Evolutionary conservation across 37 sponge, comb jelly and placozoan species (phyloP), one percentile per base, ranked within the genome.

Genomic region (Hormiphora californensis): DNA sequence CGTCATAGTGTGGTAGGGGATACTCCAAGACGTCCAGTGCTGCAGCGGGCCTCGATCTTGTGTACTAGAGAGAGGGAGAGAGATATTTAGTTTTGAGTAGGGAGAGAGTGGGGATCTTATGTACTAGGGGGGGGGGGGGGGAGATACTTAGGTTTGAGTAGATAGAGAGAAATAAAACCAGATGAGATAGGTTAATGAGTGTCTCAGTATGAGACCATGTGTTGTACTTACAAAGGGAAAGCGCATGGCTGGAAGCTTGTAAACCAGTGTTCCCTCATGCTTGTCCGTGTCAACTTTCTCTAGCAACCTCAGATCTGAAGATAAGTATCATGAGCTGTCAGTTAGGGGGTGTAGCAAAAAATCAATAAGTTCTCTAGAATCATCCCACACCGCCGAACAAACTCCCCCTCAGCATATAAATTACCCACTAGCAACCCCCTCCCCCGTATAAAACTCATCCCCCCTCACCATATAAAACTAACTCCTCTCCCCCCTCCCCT

Each of bases 241-340:
- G 15, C 81, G 81, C 81, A 73, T 73, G 39, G 38, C 46, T 21
- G 81, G 81, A n/a, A 73, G 46, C 8, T 73, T 43, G 81, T 73
- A 73, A 0, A 73, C 81, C 7, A 73, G 46, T 4, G 41, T 73
- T n/a, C 81, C 81, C 43, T 73, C 81, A 40, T 73, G 36, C 25
- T 73, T 73, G 44, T 73, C 81, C 23, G 81, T 73, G 81, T 73
- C 81, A 1, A 40, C 44, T 40, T 73, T 73, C 81, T 73, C 81
- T 3, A 73, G 46, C 1, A 73, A 19, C 17, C 81, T 43, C 44
- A 73, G 25, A 73, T 73, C 44, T 73, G 81, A 73, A 39, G 36
- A 7, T n/a, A n/a, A n/a, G n/a, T n/a, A n/a, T n/a, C n/a, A n/a
- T n/a, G n/a, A n/a, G n/a, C n/a, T n/a, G n/a, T n/a, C n/a, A n/a